phyloP scores from a whole-genome alignment of 2,888 invertebrate species.

The Pantelozetes paolii region DNA sequence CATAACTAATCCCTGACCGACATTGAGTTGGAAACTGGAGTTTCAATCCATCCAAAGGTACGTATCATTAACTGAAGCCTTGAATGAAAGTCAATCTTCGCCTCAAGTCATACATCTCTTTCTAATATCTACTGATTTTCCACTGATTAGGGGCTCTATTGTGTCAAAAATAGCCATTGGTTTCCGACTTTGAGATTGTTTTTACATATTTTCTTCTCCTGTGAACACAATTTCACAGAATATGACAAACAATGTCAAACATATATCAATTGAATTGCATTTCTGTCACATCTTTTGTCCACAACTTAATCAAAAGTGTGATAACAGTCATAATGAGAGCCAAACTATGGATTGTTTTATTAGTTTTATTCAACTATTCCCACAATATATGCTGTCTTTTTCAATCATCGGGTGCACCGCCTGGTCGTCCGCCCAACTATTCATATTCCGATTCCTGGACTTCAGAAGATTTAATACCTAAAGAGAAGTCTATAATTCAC shows the following conservation, averaged over 20 bases:
- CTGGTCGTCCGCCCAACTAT: background rate
- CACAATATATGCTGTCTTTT: background rate
- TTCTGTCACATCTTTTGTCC: background rate
- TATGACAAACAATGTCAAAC: background rate
- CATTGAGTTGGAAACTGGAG: background rate
- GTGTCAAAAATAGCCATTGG: background rate
- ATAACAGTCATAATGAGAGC: background rate
- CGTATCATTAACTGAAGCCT: slow-evolving; percentile 14
- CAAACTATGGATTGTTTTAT: background rate
- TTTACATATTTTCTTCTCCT: background rate
- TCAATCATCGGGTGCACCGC: background rate
- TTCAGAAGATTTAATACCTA: slow-evolving; percentile 38
- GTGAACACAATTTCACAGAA: background rate
- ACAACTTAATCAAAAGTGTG: background rate
- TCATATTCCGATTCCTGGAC: slow-evolving; percentile 25
- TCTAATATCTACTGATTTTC: background rate
- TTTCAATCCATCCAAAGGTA: slow-evolving; percentile 1
- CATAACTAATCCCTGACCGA: slow-evolving; percentile 19
- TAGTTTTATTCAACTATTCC: background rate
- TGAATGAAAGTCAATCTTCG: slow-evolving; percentile 28
- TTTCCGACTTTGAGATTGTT: background rate
- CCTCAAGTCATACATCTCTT: background rate
- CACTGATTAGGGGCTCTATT: background rate
- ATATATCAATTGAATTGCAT: background rate
- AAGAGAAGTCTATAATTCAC: slow-evolving; percentile 39